Evolutionary conservation across 2,888 invertebrate species (phyloP), one percentile per base, ranked within the genome.

Genomic region (Thalpophila matura): DNA sequence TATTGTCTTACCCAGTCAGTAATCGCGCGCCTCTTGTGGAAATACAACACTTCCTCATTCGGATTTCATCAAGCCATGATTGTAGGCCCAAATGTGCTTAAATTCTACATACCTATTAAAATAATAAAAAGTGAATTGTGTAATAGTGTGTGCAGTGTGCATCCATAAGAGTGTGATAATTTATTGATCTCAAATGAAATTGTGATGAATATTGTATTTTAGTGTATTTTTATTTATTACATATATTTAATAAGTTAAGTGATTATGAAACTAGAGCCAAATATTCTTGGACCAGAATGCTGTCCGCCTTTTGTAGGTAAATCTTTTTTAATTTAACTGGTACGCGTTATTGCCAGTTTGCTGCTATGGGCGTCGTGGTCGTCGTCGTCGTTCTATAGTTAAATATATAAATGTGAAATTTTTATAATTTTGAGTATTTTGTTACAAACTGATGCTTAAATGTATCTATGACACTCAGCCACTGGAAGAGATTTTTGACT

Each of bases 231-330:
- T 29, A 37, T 40, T 46, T 46, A 16, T 26, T 51, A 10, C 2
- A 6, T 27, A 35, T 33, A 27, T 43, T 3, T n/a, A 0, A 10
- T 37, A 53, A 46, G 26, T 38, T 26, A 22, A 66, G 53, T 66
- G 68, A 46, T 43, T 51, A 71, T 71, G 75, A 71, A 71, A 74
- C 6, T 57, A 16, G 49, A 56, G 1, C n/a, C 38, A 40, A 37
- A 74, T 54, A 37, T 35, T 26, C 42, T 68, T 6, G 54, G 33
- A 53, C 37, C 49, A 26, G 50, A 51, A 50, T 68, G 40, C 42
- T 40, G 46, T 37, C 54, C 45, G 6, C 29, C 45, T 24, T 27
- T 46, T 18, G 3, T 33, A 35, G 69, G 68, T 70, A 68, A 61
- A 16, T 24, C 0, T n/a, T 20, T 26, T 37, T 16, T 33, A 6